phyloP scores from a whole-genome alignment of 2,888 invertebrate genomes.

The Trachelus iudaicus region DNA sequence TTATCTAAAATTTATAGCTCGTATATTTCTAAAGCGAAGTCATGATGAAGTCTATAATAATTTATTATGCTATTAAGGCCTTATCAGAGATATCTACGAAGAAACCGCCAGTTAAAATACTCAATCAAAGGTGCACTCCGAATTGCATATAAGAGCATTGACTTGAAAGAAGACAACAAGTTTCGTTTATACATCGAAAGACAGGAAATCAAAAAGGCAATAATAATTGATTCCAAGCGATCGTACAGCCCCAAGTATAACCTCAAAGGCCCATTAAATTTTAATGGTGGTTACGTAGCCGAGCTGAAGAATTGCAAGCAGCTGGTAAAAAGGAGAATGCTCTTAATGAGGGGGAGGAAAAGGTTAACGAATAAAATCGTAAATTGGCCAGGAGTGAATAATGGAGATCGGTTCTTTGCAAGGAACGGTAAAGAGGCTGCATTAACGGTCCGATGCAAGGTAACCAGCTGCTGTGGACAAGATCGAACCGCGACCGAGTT shows the following conservation, averaged over 20 bases:
- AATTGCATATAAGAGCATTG: background rate
- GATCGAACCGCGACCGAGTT: slow-evolving; percentile 32
- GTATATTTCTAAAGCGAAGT: background rate
- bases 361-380: slow-evolving; percentile 18
- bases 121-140: background rate
- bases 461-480: slow-evolving; percentile 2
- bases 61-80: background rate
- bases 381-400: slow-evolving; percentile 32
- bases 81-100: background rate
- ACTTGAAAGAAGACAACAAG: background rate
- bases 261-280: background rate
- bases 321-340: background rate
- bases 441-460: slow-evolving; percentile 31
- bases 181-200: background rate
- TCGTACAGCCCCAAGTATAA: background rate
- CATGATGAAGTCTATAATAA: background rate
- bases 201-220: background rate
- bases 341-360: background rate
- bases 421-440: slow-evolving; percentile 35
- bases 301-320: background rate
- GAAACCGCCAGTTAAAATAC: background rate
- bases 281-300: background rate
- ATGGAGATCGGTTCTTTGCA: slow-evolving; percentile 28
- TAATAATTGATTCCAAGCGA: background rate
- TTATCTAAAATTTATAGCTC: background rate